Conservation (phyloP, 2,797 vertebrate genomes). For the Neosalanx taihuensis region DNA sequence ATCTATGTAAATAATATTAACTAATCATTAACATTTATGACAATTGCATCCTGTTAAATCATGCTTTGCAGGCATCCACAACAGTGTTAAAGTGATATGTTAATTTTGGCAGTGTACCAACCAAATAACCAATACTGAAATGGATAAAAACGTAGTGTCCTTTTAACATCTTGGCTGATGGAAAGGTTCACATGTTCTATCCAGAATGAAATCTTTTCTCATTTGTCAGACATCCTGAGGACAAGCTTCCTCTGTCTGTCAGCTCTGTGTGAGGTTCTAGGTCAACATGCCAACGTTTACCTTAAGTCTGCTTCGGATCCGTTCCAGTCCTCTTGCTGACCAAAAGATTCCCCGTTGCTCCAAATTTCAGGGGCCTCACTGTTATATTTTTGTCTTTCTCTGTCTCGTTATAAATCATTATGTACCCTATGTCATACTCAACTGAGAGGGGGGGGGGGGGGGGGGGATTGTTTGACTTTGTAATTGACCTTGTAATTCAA, state of each 20-base stretch:
- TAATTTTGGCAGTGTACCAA: neutral
- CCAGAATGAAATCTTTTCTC: constrained; percentile 34
- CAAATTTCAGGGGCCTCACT: constrained; percentile 43
- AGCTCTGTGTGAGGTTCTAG: constrained; percentile 44
- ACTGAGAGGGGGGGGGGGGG: neutral
- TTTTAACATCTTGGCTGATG: constrained; percentile 19
- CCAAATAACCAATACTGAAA: neutral
- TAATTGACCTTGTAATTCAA: neutral
- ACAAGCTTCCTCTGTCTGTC: constrained; percentile 58
- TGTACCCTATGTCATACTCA: too few species aligned
- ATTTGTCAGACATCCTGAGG: constrained; percentile 36
- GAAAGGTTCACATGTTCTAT: constrained; percentile 23
- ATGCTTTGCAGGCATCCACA: neutral
- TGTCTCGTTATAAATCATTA: neutral
- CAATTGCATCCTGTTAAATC: neutral
- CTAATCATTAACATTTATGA: neutral
- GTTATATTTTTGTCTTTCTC: neutral
- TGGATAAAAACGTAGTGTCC: neutral
- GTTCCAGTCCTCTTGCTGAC: constrained; percentile 44
- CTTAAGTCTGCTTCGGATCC: constrained; percentile 55
- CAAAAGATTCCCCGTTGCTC: constrained; percentile 64
- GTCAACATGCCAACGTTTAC: constrained; percentile 63
- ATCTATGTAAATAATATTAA: neutral
- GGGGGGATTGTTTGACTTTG: neutral
- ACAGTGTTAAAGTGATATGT: neutral